These are phyloP conservation scores for Eulemur albifrons DNA, from an alignment of 2,797 vertebrate species.

Conservation along the genomic window DNA sequence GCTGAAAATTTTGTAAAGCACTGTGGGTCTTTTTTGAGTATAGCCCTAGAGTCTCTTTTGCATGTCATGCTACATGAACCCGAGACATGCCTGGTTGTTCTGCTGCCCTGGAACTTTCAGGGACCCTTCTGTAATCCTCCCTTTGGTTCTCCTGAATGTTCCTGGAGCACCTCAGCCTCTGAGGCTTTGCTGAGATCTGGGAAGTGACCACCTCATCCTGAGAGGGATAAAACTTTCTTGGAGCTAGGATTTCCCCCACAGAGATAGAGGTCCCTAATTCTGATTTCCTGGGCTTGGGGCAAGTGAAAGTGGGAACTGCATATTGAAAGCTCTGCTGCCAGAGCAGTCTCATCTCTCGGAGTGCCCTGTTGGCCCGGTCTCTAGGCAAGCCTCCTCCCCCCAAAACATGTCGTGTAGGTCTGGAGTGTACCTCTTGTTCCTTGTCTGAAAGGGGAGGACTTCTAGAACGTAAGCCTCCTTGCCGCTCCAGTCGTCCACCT, in stretches of 20 bases:
- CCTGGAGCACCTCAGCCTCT: neutral
- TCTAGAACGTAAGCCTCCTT: neutral
- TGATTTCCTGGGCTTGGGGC: neutral
- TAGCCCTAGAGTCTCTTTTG: neutral
- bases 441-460: neutral
- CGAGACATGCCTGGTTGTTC: neutral
- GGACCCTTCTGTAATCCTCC: neutral
- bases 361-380: neutral
- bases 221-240: neutral
- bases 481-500: rapidly evolving
- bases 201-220: neutral
- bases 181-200: neutral
- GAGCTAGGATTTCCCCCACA: neutral
- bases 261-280: neutral
- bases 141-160: neutral
- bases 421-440: neutral
- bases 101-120: neutral
- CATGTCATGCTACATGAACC: neutral
- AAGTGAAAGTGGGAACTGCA: neutral
- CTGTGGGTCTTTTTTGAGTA: neutral
- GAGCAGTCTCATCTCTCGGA: neutral
- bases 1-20: neutral
- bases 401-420: neutral
- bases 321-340: neutral
- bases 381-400: neutral